Percentiles rank a stretch among this genome's conserved stretches.
Conservation (phyloP, 2,888 invertebrate genomes). For the Drymonia ruficornis region DNA sequence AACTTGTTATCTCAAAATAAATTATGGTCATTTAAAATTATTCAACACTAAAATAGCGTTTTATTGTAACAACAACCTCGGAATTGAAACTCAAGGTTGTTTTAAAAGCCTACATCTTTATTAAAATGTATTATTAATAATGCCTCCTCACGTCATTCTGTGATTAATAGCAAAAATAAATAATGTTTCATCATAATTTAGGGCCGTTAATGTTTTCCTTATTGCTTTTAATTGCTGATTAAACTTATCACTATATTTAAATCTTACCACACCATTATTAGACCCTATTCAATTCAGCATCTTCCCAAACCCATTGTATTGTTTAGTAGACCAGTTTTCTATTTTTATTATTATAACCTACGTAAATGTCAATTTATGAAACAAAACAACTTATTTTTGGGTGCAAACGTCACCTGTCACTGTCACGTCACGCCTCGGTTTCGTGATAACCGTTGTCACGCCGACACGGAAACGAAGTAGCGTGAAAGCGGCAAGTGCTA, state of each 20-base stretch:
- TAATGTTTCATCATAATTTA: neutral
- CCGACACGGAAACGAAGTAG: conserved; percentile 25
- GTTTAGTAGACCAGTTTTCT: too few relatives aligned
- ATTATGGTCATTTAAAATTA: conserved; percentile 2
- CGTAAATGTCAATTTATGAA: neutral
- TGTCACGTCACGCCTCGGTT: conserved; percentile 28
- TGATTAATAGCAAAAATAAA: neutral
- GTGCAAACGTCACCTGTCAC: conserved; percentile 34
- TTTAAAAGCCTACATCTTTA: conserved; percentile 19
- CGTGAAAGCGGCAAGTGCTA: conserved; percentile 16
- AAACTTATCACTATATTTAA: too few relatives aligned
- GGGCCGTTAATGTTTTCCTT: too few relatives aligned
- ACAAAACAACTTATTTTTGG: neutral
- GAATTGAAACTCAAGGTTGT: conserved; percentile 30
- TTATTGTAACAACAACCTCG: conserved; percentile 29
- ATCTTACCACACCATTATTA: too few relatives aligned
- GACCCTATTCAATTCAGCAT: too few relatives aligned
- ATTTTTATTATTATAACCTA: neutral
- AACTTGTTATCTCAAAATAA: neutral
- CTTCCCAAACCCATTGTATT: too few relatives aligned
- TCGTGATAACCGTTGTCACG: conserved; percentile 57
- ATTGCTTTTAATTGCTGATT: too few relatives aligned
- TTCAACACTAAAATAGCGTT: conserved; percentile 23
- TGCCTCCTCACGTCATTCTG: conserved; percentile 2
- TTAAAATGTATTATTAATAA: conserved; percentile 24